Evolutionary conservation across 2,113 vertebrate species (phyloP), one percentile per base, ranked within the genome.

Genomic region (Gymnobelideus leadbeateri): DNA sequence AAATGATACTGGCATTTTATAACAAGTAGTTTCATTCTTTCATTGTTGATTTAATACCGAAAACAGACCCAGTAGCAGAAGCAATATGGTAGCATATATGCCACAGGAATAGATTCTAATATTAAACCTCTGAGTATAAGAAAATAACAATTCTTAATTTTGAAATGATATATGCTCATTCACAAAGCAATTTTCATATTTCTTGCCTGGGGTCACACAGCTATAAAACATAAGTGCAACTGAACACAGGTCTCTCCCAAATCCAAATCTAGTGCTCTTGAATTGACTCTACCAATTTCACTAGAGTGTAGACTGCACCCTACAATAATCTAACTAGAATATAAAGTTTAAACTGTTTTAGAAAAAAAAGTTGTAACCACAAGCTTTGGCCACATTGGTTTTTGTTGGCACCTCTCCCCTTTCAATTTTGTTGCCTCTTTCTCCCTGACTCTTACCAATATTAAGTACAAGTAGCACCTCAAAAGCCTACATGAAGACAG

Each of bases 21-120:
- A 43, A 47, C 28, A 54, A 52, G 94, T 91, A 51, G 84, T 89
- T n/a, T 90, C 84, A 52, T n/a, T 55, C 89, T 84, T n/a, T 89
- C 61, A 93, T 49, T 50, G 50, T 68, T 49, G 28, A 49, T 3
- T n/a, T 51, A 9, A 25, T 3, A 4, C 92, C 77, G 55, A 24
- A 14, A 0, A 9, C 1, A 54, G 26, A 53, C 25, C 61, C 0
- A 19, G 2, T 37, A 53, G 91, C 50, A 28, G 9, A 46, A 46
- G 7, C 3, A 90, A 46, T 0, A 10, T 3, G 14, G 21, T 0
- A 50, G 21, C 43, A 50, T 19, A 51, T 25, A 16, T 8, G 5
- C 31, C 90, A 90, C 28, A 10, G 43, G 1, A 77, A 91, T n/a
- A 24, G n/a, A 84, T 84, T 43, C n/a, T 19, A 84, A 43, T 84